phyloP scores from a whole-genome alignment of 2,888 invertebrate species.

The Pedicia rivosa region DNA sequence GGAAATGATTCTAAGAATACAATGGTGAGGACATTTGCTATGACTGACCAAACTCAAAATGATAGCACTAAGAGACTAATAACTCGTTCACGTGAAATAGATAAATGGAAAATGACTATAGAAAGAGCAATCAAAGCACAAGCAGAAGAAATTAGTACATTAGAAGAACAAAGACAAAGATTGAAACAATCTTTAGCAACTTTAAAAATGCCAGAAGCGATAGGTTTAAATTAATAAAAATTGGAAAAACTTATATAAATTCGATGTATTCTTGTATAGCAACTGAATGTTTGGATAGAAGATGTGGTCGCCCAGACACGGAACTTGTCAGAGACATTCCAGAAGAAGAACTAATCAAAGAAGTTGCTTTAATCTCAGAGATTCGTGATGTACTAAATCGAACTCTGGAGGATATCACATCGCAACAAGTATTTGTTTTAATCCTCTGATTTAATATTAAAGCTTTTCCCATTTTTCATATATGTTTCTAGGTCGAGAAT shows the following conservation, averaged over 20 bases:
- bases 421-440: too few relatives aligned
- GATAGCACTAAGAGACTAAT: slow-evolving; percentile 49
- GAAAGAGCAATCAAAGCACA: slow-evolving; percentile 51
- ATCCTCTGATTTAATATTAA: too few relatives aligned
- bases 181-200: slow-evolving; percentile 50
- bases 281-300: slow-evolving; percentile 54
- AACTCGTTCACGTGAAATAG: slow-evolving; percentile 49
- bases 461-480: too few relatives aligned
- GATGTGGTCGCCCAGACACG: slow-evolving; percentile 49
- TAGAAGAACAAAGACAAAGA: slow-evolving; percentile 50
- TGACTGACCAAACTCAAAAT: slow-evolving; percentile 48
- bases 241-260: too few relatives aligned
- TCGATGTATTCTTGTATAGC: too few relatives aligned
- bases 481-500: too few relatives aligned
- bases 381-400: slow-evolving; percentile 43
- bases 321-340: slow-evolving; percentile 62
- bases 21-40: slow-evolving; percentile 44
- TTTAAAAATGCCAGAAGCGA: slow-evolving; percentile 54
- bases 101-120: slow-evolving; percentile 59
- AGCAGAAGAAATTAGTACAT: slow-evolving; percentile 48
- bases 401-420: slow-evolving; percentile 48
- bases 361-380: slow-evolving; percentile 52
- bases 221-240: too few relatives aligned
- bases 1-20: slow-evolving; percentile 47
- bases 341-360: slow-evolving; percentile 62